Conservation (phyloP, 2,797 vertebrate genomes). For the Microctenopoma steveboyesi region DNA sequence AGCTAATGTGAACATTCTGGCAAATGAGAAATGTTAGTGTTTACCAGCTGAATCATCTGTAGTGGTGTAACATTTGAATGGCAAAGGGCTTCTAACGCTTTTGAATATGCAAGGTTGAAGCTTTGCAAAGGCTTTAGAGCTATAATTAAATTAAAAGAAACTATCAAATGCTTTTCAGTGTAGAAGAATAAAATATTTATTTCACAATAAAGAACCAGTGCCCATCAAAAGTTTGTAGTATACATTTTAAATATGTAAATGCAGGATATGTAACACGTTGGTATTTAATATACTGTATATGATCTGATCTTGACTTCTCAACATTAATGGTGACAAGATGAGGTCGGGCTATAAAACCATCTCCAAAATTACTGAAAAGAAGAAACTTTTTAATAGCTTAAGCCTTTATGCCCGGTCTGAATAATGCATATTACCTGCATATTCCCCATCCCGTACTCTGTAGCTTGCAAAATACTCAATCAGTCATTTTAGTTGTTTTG, state of each 20-base stretch:
- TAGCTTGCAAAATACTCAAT: conserved; percentile 12
- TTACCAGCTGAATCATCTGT: conserved; percentile 7
- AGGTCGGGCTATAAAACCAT: not conserved
- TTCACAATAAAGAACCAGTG: not conserved
- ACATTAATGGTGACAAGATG: not conserved
- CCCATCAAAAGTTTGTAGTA: not conserved
- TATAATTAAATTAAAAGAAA: conserved; percentile 4
- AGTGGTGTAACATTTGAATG: conserved; percentile 5
- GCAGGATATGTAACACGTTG: not conserved
- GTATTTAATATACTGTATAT: not conserved
- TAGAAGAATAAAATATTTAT: not conserved
- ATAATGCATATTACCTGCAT: not conserved
- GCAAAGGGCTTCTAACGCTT: not conserved
- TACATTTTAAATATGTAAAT: not conserved
- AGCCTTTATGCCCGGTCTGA: not conserved
- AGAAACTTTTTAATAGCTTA: not conserved
- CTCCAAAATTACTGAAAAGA: not conserved
- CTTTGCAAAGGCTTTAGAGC: conserved; percentile 1
- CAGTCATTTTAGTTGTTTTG: not conserved
- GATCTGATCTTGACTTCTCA: not conserved
- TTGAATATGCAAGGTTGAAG: conserved; percentile 8
- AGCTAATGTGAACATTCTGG: not conserved
- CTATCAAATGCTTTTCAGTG: not conserved
- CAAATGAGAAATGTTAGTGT: conserved; percentile 13
- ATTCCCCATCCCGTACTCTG: not conserved